Evolutionary conservation across 1,140 invertebrate species (phyloP).

Genomic region (Pachyrhynchus sulphureomaculatus): DNA sequence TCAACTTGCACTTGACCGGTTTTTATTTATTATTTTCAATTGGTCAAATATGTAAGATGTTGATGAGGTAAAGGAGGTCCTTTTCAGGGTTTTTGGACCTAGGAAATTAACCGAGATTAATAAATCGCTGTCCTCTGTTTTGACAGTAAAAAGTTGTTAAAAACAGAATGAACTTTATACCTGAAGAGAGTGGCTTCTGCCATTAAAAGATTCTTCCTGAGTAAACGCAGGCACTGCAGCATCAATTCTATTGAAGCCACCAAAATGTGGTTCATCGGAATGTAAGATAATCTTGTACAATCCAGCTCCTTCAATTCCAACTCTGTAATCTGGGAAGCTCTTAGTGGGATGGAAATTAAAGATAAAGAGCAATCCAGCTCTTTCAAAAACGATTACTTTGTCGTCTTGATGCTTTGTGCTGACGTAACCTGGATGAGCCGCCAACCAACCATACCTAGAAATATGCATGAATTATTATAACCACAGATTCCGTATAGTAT

Average conservation of each 20-base stretch:
- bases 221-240: slow-evolving; percentile 68
- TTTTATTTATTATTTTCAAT: too few species aligned
- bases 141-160: too few species aligned
- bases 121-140: too few species aligned
- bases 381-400: slow-evolving; percentile 94
- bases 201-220: slow-evolving; percentile 62
- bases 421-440: slow-evolving; percentile 78
- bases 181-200: slow-evolving; percentile 65
- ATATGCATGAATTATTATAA: background rate
- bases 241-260: slow-evolving; percentile 81
- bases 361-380: slow-evolving; percentile 87
- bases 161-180: too few species aligned
- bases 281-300: slow-evolving; percentile 81
- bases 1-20: too few species aligned
- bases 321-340: slow-evolving; percentile 88
- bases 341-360: slow-evolving; percentile 95
- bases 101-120: too few species aligned
- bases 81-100: too few species aligned
- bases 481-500: too few species aligned
- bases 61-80: too few species aligned
- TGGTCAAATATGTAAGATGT: too few species aligned
- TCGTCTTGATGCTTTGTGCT: slow-evolving; percentile 95
- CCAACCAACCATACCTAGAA: slow-evolving; percentile 72
- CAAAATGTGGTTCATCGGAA: slow-evolving; percentile 78
- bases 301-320: slow-evolving; percentile 79